Percentiles rank a stretch among this genome's conserved stretches.
Conservation (phyloP, 2,888 invertebrate genomes). For the Serrognathus titanus region DNA sequence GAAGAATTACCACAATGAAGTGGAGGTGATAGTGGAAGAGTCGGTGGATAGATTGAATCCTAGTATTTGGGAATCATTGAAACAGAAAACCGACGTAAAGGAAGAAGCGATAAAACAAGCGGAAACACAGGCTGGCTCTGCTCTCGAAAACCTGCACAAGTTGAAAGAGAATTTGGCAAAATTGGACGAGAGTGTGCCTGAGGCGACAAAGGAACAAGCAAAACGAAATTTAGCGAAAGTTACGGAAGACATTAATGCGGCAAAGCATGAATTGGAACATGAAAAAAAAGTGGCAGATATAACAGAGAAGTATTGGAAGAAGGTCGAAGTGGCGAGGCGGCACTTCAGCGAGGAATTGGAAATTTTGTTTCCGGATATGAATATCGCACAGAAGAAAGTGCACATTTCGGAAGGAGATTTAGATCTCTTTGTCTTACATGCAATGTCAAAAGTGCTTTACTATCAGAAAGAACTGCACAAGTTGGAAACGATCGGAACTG, state of each 20-base stretch:
- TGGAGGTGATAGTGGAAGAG: slow-evolving; percentile 58
- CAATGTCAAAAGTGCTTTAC: slow-evolving; percentile 71
- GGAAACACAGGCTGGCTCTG: slow-evolving; percentile 53
- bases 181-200: slow-evolving; percentile 44
- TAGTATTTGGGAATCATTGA: slow-evolving; percentile 56
- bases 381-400: slow-evolving; percentile 62
- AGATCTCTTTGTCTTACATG: slow-evolving; percentile 75
- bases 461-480: slow-evolving; percentile 75
- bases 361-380: slow-evolving; percentile 69
- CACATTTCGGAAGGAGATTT: slow-evolving; percentile 63
- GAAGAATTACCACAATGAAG: slow-evolving; percentile 55
- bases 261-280: slow-evolving; percentile 57
- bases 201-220: slow-evolving; percentile 51
- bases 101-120: slow-evolving; percentile 56
- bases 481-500: slow-evolving; percentile 62
- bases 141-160: slow-evolving; percentile 45
- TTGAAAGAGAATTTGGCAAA: slow-evolving; percentile 48
- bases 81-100: slow-evolving; percentile 57
- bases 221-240: slow-evolving; percentile 54
- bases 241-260: slow-evolving; percentile 57
- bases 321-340: slow-evolving; percentile 63
- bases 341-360: slow-evolving; percentile 63
- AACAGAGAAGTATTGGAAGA: slow-evolving; percentile 78
- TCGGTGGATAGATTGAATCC: slow-evolving; percentile 60
- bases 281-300: slow-evolving; percentile 59